Evolutionary conservation across 2,113 vertebrate species (phyloP).

Genomic region (Malurus cyaneus): DNA sequence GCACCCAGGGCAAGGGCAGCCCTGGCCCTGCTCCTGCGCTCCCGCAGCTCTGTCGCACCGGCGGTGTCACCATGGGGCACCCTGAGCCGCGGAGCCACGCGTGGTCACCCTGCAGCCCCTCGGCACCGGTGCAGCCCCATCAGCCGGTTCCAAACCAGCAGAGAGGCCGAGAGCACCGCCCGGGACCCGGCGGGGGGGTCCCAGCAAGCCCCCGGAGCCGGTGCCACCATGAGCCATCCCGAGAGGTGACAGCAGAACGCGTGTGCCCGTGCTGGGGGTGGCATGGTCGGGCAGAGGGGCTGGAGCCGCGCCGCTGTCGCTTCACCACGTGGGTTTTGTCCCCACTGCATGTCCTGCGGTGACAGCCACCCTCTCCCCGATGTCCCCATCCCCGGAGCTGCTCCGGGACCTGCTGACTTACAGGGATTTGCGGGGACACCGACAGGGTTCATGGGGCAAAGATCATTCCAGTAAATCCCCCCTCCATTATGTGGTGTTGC

Average conservation of each 20-base stretch:
- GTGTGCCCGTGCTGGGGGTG: background rate
- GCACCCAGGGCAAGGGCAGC: background rate
- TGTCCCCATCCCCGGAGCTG: background rate
- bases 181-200: background rate
- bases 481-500: accelerated
- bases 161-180: background rate
- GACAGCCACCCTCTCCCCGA: accelerated
- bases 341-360: background rate
- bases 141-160: background rate
- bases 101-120: background rate
- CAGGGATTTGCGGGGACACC: background rate
- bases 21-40: background rate
- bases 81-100: background rate
- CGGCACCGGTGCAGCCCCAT: background rate
- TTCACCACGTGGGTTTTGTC: background rate
- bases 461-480: accelerated
- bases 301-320: background rate
- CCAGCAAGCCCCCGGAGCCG: background rate
- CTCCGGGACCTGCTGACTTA: background rate
- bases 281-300: background rate
- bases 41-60: accelerated
- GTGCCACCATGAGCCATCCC: accelerated
- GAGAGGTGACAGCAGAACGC: background rate
- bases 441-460: background rate
- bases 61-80: background rate